phyloP scores from a whole-genome alignment of 2,113 vertebrate genomes.

The Melospiza georgiana region DNA sequence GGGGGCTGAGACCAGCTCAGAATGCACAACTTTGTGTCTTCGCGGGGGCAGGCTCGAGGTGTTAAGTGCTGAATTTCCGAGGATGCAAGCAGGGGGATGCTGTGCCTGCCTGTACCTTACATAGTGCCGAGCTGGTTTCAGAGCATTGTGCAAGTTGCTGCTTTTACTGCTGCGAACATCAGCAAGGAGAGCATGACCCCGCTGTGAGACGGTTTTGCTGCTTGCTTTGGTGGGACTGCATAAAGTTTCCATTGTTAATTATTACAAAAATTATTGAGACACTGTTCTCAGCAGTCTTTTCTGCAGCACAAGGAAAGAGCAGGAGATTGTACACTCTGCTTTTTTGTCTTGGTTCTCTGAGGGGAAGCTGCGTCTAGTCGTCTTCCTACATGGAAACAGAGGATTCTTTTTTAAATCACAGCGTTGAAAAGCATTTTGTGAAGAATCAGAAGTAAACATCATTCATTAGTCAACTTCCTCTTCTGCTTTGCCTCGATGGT shows the following conservation, averaged over 20 bases:
- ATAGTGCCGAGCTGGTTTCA: neutral
- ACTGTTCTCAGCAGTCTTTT: neutral
- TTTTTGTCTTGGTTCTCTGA: neutral
- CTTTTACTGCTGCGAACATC: neutral
- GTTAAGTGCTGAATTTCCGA: neutral
- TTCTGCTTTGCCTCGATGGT: neutral
- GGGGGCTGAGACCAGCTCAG: neutral
- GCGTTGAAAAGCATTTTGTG: neutral
- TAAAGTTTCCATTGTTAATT: neutral
- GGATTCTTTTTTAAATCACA: neutral
- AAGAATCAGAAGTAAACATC: neutral
- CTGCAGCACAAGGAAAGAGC: neutral
- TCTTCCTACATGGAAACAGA: neutral
- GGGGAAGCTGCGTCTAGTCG: neutral
- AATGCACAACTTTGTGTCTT: accelerated
- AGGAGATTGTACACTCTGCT: neutral
- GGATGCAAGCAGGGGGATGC: neutral
- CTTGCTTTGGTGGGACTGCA: neutral
- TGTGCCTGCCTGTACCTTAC: neutral
- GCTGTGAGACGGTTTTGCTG: neutral
- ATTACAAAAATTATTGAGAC: neutral
- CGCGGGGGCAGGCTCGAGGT: neutral
- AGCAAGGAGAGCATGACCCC: neutral
- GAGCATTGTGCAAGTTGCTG: neutral
- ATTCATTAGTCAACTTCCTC: neutral